Base-by-base conservation (phyloP, 2,888 invertebrate genomes). In the Venusia cambrica region DNA sequence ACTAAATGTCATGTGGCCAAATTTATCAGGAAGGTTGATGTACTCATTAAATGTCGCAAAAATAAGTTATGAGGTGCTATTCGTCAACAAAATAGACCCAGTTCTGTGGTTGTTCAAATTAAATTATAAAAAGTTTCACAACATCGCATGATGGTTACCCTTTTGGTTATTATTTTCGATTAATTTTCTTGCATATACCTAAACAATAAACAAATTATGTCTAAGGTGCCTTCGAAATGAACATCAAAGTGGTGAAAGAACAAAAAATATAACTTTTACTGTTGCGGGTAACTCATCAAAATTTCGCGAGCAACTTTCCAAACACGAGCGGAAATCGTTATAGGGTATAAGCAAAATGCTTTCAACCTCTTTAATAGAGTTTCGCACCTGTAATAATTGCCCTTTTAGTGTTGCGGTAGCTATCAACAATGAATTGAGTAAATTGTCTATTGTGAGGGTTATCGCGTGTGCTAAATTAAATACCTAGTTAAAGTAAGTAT, bases 291-390 rank as follows among this genome's bases (percentile, higher is more conserved):
- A 14, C 40, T 50, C 37, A 44, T 48, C 31, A 44, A 51, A 51
- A 35, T 51, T 50, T 39, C 35, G 35, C 26, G 26, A 33, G 33
- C 32, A 43, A 42, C 42, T 48, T 48, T 46, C 11, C 47, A 40
- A 47, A 28, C 15, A 43, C 35, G 37, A 45, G 35, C 36, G 40
- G 36, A 26, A 41, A 38, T 36, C 45, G 45, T 47, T 50, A 47
- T n/a, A n/a, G n/a, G n/a, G 37, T 33, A 24, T 27, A 19, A 38
- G 24, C 21, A 14, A 34, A 46, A 40, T 54, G 55, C 63, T 55
- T 28, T 38, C 55, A 62, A 73, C 70, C 68, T 72, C 57, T 57
- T 58, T 62, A 66, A 71, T 62, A 57, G 51, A 53, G 44, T 45
- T 31, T 17, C 28, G 40, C 19, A 34, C 12, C 38, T 24, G n/a